A percentile compares a stretch with the other conserved stretches of the same genome.
These are phyloP conservation scores for Sesamia nonagrioides DNA, from an alignment of 1,140 invertebrate species.

Conservation along the genomic window DNA sequence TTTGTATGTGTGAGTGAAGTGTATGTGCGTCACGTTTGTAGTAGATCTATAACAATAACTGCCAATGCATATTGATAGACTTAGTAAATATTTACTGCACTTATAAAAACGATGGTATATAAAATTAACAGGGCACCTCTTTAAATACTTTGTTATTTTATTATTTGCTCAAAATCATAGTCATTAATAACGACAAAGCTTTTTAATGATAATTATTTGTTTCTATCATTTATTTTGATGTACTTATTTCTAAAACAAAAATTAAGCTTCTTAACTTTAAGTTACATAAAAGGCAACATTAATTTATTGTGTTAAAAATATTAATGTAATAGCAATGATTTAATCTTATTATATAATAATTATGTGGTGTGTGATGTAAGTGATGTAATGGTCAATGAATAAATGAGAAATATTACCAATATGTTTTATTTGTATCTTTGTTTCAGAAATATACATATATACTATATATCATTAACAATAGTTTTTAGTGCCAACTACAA, in stretches of 20 bases:
- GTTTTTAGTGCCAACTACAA: constrained; percentile 2
- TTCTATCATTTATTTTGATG: not conserved
- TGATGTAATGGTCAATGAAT: constrained; percentile 61
- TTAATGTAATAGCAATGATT: constrained; percentile 15
- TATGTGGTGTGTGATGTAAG: constrained; percentile 57
- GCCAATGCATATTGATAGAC: constrained; percentile 58
- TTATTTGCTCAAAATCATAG: constrained; percentile 67
- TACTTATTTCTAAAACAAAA: constrained; percentile 4
- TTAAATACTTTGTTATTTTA: constrained; percentile 31
- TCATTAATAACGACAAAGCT: constrained; percentile 31
- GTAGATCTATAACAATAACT: constrained; percentile 57
- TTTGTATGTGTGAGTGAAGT: constrained; percentile 69
- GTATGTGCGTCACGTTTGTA: constrained; percentile 55
- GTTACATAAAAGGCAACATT: constrained; percentile 10
- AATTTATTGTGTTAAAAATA: not conserved
- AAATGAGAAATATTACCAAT: constrained; percentile 56
- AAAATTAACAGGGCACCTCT: constrained; percentile 49
- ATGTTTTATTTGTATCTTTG: constrained; percentile 22
- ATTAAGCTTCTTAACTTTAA: constrained; percentile 30
- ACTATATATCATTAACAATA: not conserved
- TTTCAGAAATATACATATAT: not conserved
- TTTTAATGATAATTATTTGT: constrained; percentile 30
- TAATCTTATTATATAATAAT: constrained; percentile 27
- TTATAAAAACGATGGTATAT: constrained; percentile 15
- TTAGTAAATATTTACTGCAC: constrained; percentile 57